These are phyloP conservation scores for Pachycephala philippinensis DNA, from an alignment of 2,113 vertebrate genomes.

Conservation along the genomic window DNA sequence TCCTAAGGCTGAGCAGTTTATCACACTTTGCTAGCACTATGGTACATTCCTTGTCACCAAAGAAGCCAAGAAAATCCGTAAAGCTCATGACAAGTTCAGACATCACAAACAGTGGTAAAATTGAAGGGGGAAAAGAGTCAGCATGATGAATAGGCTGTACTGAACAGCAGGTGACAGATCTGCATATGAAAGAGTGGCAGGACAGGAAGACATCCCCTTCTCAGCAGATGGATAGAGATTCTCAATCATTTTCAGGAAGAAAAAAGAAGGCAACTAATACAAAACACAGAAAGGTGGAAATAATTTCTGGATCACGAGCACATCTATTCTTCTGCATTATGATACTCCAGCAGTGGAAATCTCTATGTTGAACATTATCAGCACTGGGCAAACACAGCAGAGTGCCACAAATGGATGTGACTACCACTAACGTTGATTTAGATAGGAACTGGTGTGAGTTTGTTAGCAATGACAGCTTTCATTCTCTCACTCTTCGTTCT, in stretches of 20 bases:
- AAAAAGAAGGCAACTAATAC: neutral
- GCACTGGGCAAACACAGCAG: neutral
- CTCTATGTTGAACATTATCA: neutral
- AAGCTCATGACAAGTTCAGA: constrained; percentile 48
- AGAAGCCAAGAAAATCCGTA: constrained; percentile 19
- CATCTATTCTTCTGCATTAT: neutral
- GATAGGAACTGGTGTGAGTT: neutral
- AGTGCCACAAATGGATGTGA: neutral
- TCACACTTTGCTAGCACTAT: neutral
- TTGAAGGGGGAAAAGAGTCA: constrained; percentile 48
- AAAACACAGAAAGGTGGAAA: neutral
- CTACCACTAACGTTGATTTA: neutral
- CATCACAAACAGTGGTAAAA: constrained; percentile 50
- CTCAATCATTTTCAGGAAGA: constrained; percentile 61
- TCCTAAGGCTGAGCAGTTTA: neutral
- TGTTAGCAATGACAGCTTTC: neutral
- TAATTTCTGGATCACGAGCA: neutral
- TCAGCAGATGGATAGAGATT: constrained; percentile 66
- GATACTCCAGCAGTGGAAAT: neutral
- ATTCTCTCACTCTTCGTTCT: neutral
- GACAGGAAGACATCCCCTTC: constrained; percentile 51
- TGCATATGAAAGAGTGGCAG: constrained; percentile 46
- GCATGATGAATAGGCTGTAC: constrained; percentile 61
- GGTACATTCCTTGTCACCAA: neutral
- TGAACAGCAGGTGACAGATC: constrained; percentile 56